Conservation (phyloP, 2,888 invertebrate genomes). For the Sesia bembeciformis region DNA sequence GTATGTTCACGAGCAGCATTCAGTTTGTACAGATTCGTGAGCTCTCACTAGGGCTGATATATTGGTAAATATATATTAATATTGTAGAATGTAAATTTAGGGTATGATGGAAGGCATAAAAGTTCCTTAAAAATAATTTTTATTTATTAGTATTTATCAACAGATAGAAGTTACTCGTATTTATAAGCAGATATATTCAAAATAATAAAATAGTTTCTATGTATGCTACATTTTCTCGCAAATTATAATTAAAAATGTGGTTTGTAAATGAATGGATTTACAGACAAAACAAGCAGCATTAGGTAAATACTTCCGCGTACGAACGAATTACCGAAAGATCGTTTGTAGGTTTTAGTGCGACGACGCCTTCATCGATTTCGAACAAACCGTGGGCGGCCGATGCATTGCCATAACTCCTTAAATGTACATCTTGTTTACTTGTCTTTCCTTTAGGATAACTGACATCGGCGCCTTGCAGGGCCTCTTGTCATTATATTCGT, state of each 20-base stretch:
- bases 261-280: not conserved
- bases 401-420: slow-evolving; percentile 57
- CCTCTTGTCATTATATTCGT: slow-evolving; percentile 34
- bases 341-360: slow-evolving; percentile 50
- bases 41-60: too few species aligned
- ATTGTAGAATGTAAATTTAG: too few species aligned
- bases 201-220: too few species aligned
- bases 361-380: slow-evolving; percentile 53
- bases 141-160: too few species aligned
- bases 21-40: too few species aligned
- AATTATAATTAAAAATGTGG: not conserved
- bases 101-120: too few species aligned
- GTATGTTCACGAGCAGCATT: too few species aligned
- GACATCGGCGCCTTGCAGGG: slow-evolving; percentile 48
- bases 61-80: too few species aligned
- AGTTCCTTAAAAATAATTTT: too few species aligned
- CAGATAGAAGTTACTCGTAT: too few species aligned
- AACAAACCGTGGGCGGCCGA: slow-evolving; percentile 60
- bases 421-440: slow-evolving; percentile 60
- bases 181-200: too few species aligned
- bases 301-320: slow-evolving; percentile 50
- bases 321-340: slow-evolving; percentile 52
- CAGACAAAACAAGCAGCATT: not conserved
- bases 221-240: too few species aligned
- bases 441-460: slow-evolving; percentile 57